Conservation (phyloP, 2,113 vertebrate species). For the Himantopus leucocephalus region DNA sequence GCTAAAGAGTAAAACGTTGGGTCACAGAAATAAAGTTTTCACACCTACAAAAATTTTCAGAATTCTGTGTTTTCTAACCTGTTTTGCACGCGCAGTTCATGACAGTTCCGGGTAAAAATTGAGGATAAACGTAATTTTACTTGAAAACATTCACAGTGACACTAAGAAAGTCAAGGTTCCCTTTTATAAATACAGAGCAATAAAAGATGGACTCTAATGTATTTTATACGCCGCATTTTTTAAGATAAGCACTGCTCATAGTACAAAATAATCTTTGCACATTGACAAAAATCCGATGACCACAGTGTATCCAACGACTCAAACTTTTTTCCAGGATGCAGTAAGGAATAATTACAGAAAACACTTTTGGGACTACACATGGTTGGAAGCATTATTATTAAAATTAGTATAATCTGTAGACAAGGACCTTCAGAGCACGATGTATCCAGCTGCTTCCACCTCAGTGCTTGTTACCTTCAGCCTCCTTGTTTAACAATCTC, state of each 20-base stretch:
- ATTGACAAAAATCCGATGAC: neutral
- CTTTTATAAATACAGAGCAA: neutral
- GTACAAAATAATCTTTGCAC: neutral
- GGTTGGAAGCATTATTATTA: neutral
- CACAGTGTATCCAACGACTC: neutral
- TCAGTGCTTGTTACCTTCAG: neutral
- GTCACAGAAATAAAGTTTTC: neutral
- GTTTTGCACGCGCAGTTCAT: accelerated
- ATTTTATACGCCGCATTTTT: neutral
- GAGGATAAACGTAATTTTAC: neutral
- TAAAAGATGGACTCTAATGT: neutral
- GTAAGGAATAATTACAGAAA: neutral
- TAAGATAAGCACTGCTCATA: neutral
- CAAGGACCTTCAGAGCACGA: neutral
- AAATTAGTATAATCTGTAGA: neutral
- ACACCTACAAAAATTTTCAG: neutral
- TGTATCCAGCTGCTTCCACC: neutral
- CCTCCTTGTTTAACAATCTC: neutral
- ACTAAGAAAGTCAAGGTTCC: neutral
- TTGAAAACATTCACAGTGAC: neutral
- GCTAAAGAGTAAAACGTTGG: neutral
- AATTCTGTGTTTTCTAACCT: neutral
- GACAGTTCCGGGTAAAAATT: neutral
- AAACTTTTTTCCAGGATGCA: neutral
- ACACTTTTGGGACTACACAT: neutral